These are phyloP conservation scores for Crocodylus rhombifer DNA, from an alignment of 2,797 vertebrate species.

Conservation along the genomic window DNA sequence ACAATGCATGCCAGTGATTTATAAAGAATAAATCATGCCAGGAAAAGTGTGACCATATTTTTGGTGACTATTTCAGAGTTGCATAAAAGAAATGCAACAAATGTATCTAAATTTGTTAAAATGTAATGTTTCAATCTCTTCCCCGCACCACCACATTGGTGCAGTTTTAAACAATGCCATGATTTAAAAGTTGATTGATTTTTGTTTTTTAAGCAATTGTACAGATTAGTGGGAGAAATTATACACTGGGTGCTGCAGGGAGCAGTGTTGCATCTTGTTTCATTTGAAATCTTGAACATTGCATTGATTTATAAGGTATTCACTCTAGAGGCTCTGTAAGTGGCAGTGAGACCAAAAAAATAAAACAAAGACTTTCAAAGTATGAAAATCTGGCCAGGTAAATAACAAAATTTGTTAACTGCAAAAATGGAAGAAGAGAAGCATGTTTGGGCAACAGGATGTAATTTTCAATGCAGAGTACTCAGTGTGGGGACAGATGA, in stretches of 20 bases:
- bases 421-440: not conserved
- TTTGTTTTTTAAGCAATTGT: not conserved
- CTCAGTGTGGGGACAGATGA: not conserved
- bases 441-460: too few species aligned
- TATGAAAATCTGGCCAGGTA: not conserved
- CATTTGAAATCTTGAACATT: not conserved
- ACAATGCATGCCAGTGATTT: conserved; percentile 9
- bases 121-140: not conserved
- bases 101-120: not conserved
- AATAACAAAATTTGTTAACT: not conserved
- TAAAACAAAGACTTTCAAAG: not conserved
- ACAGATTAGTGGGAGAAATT: not conserved
- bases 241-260: not conserved
- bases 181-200: not conserved
- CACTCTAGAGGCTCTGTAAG: not conserved
- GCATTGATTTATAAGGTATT: not conserved
- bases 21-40: conserved; percentile 45
- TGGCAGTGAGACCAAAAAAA: not conserved
- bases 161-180: not conserved
- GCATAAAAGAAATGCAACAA: not conserved
- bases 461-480: not conserved
- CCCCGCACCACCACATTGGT: not conserved
- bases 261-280: not conserved
- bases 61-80: not conserved
- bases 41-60: conserved; percentile 25